Conservation (phyloP, 2,797 vertebrate species). For the Centroberyx gerrardi region DNA sequence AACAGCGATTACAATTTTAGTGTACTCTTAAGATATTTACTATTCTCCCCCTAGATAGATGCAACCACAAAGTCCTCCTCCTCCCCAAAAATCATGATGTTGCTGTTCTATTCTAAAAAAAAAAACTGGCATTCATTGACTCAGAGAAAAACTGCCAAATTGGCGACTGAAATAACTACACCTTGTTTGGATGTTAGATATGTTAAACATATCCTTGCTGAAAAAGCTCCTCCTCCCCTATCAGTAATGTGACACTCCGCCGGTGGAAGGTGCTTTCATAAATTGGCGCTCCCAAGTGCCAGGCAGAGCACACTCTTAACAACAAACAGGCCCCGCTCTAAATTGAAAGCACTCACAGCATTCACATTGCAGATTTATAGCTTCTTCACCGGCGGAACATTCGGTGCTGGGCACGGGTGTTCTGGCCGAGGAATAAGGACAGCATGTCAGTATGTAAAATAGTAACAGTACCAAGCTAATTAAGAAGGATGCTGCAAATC, state of each 20-base stretch:
- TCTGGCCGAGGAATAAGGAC: no score
- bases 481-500: no score
- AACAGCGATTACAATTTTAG: background rate
- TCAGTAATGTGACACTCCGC: conserved; percentile 10
- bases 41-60: background rate
- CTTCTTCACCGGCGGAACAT: conserved; percentile 16
- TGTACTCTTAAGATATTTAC: conserved; percentile 1
- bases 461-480: no score
- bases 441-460: no score
- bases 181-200: background rate
- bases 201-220: conserved; percentile 2
- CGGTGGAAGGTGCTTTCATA: conserved; percentile 23
- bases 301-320: no score
- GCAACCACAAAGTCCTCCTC: background rate
- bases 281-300: conserved; percentile 1
- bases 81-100: conserved; percentile 3
- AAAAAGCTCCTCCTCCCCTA: conserved; percentile 27
- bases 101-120: background rate
- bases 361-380: background rate
- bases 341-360: no score
- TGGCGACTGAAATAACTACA: conserved; percentile 16
- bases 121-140: background rate
- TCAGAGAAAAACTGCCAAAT: conserved; percentile 3
- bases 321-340: no score
- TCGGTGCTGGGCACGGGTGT: no score